Percentiles rank a stretch among this genome's conserved stretches.
Evolutionary conservation across 2,888 invertebrate genomes (phyloP).

Genomic region (Tetragonula carbonaria): DNA sequence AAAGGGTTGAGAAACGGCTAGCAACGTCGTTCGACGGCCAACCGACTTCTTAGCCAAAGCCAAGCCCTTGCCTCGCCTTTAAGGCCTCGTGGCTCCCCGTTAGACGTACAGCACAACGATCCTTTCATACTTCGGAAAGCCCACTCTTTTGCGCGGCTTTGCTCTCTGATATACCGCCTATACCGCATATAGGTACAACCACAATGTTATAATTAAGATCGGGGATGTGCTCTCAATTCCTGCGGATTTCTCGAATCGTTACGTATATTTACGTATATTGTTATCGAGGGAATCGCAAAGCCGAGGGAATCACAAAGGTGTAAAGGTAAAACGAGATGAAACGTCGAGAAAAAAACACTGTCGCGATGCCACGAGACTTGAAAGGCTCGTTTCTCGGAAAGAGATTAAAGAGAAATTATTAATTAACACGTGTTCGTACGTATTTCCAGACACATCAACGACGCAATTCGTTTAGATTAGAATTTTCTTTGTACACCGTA

Average conservation of each 20-base stretch:
- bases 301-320: too few species aligned
- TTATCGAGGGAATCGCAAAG: neutral
- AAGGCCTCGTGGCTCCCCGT: constrained; percentile 68
- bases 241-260: neutral
- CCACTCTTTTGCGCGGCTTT: constrained; percentile 47
- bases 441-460: neutral
- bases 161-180: constrained; percentile 31
- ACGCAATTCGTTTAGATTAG: neutral
- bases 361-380: too few species aligned
- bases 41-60: constrained; percentile 64
- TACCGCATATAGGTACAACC: constrained; percentile 27
- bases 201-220: constrained; percentile 59
- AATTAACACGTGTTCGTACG: too few species aligned
- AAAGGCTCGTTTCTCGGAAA: too few species aligned
- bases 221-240: constrained; percentile 48
- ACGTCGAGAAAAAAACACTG: too few species aligned
- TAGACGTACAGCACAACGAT: constrained; percentile 74
- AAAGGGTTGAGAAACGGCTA: constrained; percentile 81
- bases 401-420: too few species aligned
- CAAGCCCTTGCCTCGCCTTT: constrained; percentile 62
- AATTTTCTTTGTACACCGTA: constrained; percentile 20
- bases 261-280: neutral
- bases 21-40: constrained; percentile 64
- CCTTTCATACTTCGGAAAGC: constrained; percentile 77
- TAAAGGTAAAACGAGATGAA: too few species aligned